These are phyloP conservation scores for Eupithecia vulgata DNA, from an alignment of 2,888 invertebrate species.

Conservation along the genomic window DNA sequence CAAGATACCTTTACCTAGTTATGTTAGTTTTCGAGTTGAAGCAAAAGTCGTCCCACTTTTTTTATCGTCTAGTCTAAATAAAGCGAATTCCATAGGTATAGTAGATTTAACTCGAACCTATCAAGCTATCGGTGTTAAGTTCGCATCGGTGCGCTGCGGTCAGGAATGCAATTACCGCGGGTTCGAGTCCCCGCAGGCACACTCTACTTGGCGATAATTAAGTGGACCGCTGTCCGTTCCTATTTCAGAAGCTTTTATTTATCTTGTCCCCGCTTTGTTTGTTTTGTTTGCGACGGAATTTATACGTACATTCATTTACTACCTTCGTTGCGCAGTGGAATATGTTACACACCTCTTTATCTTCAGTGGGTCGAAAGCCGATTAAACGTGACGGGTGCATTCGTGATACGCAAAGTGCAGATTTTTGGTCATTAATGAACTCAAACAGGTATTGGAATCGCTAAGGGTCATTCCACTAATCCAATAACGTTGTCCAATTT, in stretches of 20 bases:
- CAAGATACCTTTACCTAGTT: too few species aligned
- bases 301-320: not conserved
- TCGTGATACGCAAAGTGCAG: not conserved
- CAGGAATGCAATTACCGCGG: conserved; percentile 11
- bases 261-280: not conserved
- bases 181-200: conserved; percentile 4
- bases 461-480: too few species aligned
- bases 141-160: not conserved
- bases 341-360: too few species aligned
- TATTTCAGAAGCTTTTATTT: not conserved
- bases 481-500: too few species aligned
- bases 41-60: too few species aligned
- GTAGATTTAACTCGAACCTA: not conserved
- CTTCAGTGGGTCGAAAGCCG: not conserved
- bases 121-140: conserved; percentile 3
- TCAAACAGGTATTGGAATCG: too few species aligned
- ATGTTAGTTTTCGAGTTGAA: too few species aligned
- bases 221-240: conserved; percentile 2
- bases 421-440: not conserved
- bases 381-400: not conserved
- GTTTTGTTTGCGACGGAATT: conserved; percentile 4
- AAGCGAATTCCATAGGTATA: not conserved
- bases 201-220: conserved; percentile 1
- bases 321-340: not conserved
- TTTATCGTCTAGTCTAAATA: not conserved